Evolutionary conservation across 2,797 vertebrate genomes (phyloP).

Genomic region (Loris lydekkerianus): DNA sequence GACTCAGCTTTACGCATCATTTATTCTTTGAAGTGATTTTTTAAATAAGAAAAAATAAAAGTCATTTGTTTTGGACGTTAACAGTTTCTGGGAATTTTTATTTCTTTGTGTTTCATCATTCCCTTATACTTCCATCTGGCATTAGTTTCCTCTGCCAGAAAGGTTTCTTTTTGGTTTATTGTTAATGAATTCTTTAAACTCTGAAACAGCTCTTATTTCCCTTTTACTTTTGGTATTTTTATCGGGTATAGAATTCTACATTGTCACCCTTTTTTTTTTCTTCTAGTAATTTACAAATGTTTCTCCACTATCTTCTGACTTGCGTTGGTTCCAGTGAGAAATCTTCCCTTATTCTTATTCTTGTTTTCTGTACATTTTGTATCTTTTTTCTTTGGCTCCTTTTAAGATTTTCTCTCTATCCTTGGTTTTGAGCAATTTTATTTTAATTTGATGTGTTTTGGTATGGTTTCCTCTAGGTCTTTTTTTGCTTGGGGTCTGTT

Average conservation of each 20-base stretch:
- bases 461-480: not conserved
- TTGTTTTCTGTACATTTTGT: not conserved
- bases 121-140: not conserved
- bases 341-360: not conserved
- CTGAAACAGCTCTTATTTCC: not conserved
- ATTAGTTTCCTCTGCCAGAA: not conserved
- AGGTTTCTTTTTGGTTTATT: not conserved
- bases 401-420: not conserved
- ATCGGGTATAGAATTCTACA: not conserved
- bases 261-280: not conserved
- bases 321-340: not conserved
- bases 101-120: not conserved
- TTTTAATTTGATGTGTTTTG: not conserved
- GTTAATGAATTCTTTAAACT: not conserved
- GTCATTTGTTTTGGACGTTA: not conserved
- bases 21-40: not conserved
- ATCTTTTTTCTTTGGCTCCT: not conserved
- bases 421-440: not conserved
- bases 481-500: not conserved
- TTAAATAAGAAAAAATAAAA: not conserved
- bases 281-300: not conserved
- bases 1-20: not conserved
- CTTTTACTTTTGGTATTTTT: not conserved
- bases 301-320: not conserved
- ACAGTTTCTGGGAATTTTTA: not conserved